These are phyloP conservation scores for Murina feae DNA, from an alignment of 2,113 vertebrate species.

Conservation along the genomic window DNA sequence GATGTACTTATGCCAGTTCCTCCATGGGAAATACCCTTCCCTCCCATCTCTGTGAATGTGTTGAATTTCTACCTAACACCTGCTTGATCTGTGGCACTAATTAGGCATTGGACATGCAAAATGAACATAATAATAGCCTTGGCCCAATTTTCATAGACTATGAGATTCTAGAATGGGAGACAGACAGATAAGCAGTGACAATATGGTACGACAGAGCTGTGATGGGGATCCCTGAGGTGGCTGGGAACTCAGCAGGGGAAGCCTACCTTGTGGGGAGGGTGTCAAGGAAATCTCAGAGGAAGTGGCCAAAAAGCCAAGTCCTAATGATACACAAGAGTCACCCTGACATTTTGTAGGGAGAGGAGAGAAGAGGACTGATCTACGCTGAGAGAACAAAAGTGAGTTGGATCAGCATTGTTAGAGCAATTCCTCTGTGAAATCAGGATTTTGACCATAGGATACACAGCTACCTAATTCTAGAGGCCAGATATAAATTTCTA, in stretches of 20 bases:
- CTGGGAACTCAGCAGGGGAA: neutral
- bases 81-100: neutral
- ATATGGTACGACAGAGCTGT: neutral
- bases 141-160: neutral
- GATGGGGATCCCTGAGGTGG: neutral
- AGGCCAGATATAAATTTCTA: neutral
- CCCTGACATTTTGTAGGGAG: neutral
- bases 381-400: neutral
- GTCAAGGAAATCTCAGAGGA: neutral
- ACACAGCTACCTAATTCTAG: neutral
- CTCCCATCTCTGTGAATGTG: neutral
- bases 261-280: neutral
- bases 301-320: neutral
- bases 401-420: neutral
- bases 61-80: neutral
- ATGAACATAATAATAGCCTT: neutral
- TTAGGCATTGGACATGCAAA: neutral
- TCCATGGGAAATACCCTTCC: neutral
- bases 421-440: neutral
- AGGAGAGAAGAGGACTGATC: neutral
- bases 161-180: neutral
- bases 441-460: neutral
- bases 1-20: neutral
- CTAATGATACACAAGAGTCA: neutral
- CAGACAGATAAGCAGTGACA: neutral